These are phyloP conservation scores for Aproaerema taeniolella DNA, from an alignment of 2,888 invertebrate genomes.

Conservation along the genomic window DNA sequence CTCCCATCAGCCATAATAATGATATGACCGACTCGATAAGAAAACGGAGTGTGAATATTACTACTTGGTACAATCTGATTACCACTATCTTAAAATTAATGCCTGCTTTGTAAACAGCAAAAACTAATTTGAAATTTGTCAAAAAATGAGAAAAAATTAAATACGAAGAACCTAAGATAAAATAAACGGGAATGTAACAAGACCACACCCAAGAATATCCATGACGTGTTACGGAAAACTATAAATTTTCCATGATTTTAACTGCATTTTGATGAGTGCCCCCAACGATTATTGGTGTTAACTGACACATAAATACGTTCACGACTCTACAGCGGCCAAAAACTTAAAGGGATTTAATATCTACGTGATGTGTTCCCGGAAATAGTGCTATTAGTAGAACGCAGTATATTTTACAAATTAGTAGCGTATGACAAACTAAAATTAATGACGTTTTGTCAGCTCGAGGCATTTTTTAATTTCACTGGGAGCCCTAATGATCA, in stretches of 20 bases:
- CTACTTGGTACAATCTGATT: no score
- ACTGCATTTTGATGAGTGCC: slow-evolving; percentile 51
- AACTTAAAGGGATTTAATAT: slow-evolving; percentile 48
- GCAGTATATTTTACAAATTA: slow-evolving; percentile 73
- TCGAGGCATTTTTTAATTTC: slow-evolving; percentile 50
- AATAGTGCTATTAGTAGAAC: slow-evolving; percentile 57
- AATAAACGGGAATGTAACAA: no score
- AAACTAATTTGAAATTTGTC: no score
- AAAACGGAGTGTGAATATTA: no score
- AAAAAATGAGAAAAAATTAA: background rate
- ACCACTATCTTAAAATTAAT: no score
- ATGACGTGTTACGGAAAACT: slow-evolving; percentile 23
- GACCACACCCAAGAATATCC: slow-evolving; percentile 42
- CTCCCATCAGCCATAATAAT: no score
- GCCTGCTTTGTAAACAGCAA: no score
- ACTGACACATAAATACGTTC: slow-evolving; percentile 66
- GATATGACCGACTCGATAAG: no score
- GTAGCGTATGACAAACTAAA: slow-evolving; percentile 70
- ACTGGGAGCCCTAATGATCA: slow-evolving; percentile 55
- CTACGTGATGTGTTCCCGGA: slow-evolving; percentile 63
- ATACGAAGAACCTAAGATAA: background rate
- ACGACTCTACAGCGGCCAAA: slow-evolving; percentile 33
- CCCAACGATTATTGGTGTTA: slow-evolving; percentile 53
- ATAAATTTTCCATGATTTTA: slow-evolving; percentile 51
- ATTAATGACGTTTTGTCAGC: slow-evolving; percentile 60